phyloP scores from a whole-genome alignment of 2,888 invertebrate species.

The Ormyrus labotus region DNA sequence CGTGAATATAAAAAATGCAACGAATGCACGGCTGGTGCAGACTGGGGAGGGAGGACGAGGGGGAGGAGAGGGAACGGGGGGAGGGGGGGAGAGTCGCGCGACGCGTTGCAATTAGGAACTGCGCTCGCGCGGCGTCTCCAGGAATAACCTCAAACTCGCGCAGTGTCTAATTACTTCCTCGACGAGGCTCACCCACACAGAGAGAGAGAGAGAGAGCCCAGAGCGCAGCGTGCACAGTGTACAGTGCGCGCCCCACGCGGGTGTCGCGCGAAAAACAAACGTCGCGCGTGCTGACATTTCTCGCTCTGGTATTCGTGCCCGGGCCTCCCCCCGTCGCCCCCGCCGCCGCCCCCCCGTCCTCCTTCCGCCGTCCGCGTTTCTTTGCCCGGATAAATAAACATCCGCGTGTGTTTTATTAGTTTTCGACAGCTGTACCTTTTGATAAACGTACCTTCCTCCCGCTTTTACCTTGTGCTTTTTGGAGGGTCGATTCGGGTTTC shows the following conservation, averaged over 20 bases:
- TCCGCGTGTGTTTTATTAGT: conserved; percentile 32
- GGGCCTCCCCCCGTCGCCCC: no score
- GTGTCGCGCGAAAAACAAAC: conserved; percentile 41
- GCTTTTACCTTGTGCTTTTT: no score
- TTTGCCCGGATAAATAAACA: conserved; percentile 42
- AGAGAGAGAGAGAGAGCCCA: no score
- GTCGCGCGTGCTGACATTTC: conserved; percentile 30
- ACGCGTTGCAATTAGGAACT: conserved; percentile 40
- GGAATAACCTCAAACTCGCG: conserved; percentile 54
- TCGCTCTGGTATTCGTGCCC: not conserved
- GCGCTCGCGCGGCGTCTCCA: conserved; percentile 24
- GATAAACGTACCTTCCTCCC: no score
- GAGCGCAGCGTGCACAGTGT: no score
- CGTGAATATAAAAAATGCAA: conserved; percentile 24
- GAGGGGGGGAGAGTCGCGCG: not conserved
- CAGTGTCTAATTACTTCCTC: conserved; percentile 56
- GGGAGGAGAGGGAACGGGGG: not conserved
- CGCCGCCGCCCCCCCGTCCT: not conserved
- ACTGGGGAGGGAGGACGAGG: not conserved
- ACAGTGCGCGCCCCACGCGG: not conserved
- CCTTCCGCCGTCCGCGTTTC: not conserved
- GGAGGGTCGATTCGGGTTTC: not conserved
- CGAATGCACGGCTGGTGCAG: not conserved
- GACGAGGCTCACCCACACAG: conserved; percentile 9
- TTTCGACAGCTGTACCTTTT: not conserved